phyloP scores from a whole-genome alignment of 2,797 vertebrate genomes.

The Gephyroberyx darwinii region DNA sequence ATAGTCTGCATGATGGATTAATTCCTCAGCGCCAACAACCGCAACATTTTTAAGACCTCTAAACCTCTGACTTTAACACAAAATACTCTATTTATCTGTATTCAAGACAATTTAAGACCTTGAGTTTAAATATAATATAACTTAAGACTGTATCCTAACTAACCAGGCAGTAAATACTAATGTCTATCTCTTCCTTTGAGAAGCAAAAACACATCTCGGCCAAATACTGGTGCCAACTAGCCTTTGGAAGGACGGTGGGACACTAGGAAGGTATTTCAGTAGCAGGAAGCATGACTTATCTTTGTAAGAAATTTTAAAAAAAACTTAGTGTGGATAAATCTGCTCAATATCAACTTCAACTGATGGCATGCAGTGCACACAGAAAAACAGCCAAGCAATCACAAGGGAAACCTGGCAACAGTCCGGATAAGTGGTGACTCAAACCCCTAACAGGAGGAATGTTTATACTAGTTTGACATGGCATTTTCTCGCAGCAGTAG shows the following conservation, averaged over 20 bases:
- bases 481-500: constrained; percentile 27
- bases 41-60: too few species aligned
- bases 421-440: constrained; percentile 38
- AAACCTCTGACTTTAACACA: too few species aligned
- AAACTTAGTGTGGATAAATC: constrained; percentile 34
- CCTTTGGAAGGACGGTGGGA: constrained; percentile 30
- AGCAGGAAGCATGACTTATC: background rate
- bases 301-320: constrained; percentile 18
- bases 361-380: constrained; percentile 41
- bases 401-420: constrained; percentile 58
- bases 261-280: background rate
- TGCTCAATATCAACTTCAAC: constrained; percentile 58
- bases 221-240: constrained; percentile 22
- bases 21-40: too few species aligned
- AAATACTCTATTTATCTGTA: too few species aligned
- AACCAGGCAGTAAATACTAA: constrained; percentile 17
- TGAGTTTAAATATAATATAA: too few species aligned
- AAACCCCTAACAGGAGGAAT: constrained; percentile 28
- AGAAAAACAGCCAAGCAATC: constrained; percentile 42
- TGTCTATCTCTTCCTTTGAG: constrained; percentile 13
- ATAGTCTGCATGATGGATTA: too few species aligned
- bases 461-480: constrained; percentile 44
- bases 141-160: too few species aligned
- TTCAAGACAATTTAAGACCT: too few species aligned
- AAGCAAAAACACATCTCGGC: constrained; percentile 26